Evolutionary conservation across 1,140 invertebrate species (phyloP), one percentile per base, ranked within the genome.

Genomic region (Caenorhabditis remanei): DNA sequence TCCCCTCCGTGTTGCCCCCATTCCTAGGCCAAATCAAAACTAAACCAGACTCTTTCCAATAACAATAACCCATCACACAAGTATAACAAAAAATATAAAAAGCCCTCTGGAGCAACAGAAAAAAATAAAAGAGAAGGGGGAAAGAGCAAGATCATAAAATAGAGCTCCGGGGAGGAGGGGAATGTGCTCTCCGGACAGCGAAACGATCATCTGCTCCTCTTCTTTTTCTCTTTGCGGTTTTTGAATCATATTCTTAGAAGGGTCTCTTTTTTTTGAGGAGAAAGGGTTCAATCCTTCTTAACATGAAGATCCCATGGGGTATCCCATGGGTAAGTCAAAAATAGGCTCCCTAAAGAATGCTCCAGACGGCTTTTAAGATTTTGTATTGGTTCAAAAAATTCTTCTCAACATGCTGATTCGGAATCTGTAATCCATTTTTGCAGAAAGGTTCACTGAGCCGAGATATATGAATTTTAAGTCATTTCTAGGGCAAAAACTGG

Each of bases 141-240:
- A 50, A 79, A 79, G 46, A 79, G 46, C 71, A 50, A 50, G 46
- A 32, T 50, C 71, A 79, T 79, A 79, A 79, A 79, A 79, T 50
- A 79, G 71, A 79, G 71, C 71, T 21, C 71, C 2, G 32, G 63
- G 8, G 24, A 67, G 24, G 32, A 14, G 9, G 11, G 8, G 3
- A 50, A 50, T 79, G 46, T 79, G 46, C 71, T 48, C 46, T 50
- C 9, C 43, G 46, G 71, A 79, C 71, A 21, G 13, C 71, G n/a
- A 63, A 63, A 43, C 40, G 65, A 79, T 79, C 46, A 79, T 79
- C 6, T 24, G n/a, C 21, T 43, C 46, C 40, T 43, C 21, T 21
- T 19, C 9, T 21, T 61, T 8, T 61, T 16, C 21, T 40, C 9
- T 32, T 67, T 11, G 32, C 24, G 4, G 32, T 32, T 61, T 32